phyloP scores from a whole-genome alignment of 2,888 invertebrate genomes.

The Unio delphinus region DNA sequence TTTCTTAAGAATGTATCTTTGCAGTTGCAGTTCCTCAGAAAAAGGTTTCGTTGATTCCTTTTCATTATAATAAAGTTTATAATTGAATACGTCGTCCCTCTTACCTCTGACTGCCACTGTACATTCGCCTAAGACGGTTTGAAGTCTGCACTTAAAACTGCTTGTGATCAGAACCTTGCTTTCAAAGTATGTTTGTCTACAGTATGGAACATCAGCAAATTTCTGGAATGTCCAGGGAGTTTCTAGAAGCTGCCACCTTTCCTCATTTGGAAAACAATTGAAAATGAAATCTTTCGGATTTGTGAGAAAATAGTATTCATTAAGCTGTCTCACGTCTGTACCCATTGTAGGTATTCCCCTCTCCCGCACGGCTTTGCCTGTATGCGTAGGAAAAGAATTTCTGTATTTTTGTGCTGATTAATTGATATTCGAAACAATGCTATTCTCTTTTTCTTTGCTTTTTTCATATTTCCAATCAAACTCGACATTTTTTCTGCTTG shows the following conservation, averaged over 20 bases:
- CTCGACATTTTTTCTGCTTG: no score
- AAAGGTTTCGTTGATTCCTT: constrained; percentile 33
- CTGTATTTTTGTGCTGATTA: no score
- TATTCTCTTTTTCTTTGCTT: no score
- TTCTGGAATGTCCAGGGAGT: constrained; percentile 26
- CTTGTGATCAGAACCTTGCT: constrained; percentile 16
- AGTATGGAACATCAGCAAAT: constrained; percentile 24
- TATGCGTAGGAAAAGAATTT: background rate
- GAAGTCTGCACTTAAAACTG: constrained; percentile 15
- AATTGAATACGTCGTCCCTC: constrained; percentile 18
- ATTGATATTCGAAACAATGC: no score
- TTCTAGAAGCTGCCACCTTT: constrained; percentile 21
- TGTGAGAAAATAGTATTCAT: constrained; percentile 32
- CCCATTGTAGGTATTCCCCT: constrained; percentile 22
- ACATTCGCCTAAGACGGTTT: constrained; percentile 18
- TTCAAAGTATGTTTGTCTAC: constrained; percentile 15
- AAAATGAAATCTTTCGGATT: constrained; percentile 27
- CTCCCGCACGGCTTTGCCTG: constrained; percentile 24
- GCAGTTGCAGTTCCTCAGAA: constrained; percentile 28
- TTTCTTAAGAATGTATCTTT: constrained; percentile 35
- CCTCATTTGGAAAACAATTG: constrained; percentile 16
- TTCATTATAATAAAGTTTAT: constrained; percentile 36
- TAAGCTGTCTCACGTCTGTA: constrained; percentile 9
- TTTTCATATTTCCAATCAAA: no score
- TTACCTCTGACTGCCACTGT: constrained; percentile 12